Conservation (phyloP, 1,140 invertebrate species). For the Drosophila pruinosa region DNA sequence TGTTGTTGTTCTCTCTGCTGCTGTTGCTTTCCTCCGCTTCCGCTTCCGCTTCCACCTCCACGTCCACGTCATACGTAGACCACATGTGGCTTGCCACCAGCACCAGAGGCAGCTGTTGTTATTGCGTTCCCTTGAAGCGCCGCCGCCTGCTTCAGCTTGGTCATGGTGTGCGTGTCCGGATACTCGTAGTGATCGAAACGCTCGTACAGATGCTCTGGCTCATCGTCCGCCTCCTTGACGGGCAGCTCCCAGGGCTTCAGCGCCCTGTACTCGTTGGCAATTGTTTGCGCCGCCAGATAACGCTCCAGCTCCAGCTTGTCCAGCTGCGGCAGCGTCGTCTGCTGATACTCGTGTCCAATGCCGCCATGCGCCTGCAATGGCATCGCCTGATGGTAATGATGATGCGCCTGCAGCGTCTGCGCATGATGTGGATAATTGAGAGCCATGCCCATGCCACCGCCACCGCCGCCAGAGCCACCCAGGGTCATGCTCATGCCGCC, state of each 20-base stretch:
- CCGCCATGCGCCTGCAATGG: conserved; percentile 58
- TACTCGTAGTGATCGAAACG: conserved; percentile 82
- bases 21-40: conserved; percentile 1
- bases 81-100: conserved; percentile 73
- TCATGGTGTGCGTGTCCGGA: conserved; percentile 77
- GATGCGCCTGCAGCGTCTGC: conserved; percentile 67
- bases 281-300: conserved; percentile 78
- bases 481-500: conserved; percentile 70
- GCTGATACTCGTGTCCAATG: conserved; percentile 68
- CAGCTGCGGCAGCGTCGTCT: conserved; percentile 74
- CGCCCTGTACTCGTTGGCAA: conserved; percentile 79
- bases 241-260: conserved; percentile 81
- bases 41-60: not conserved
- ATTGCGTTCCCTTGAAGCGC: conserved; percentile 33
- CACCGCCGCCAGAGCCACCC: conserved; percentile 44
- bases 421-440: conserved; percentile 73
- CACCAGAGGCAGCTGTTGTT: not conserved
- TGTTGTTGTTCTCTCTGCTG: too few relatives aligned
- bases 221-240: conserved; percentile 75
- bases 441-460: conserved; percentile 53
- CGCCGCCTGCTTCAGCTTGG: conserved; percentile 72
- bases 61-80: conserved; percentile 83
- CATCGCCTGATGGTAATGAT: conserved; percentile 63
- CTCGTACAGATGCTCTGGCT: conserved; percentile 82
- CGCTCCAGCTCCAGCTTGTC: conserved; percentile 81